Evolutionary conservation across 2,113 vertebrate genomes (phyloP), one percentile per base, ranked within the genome.

Genomic region (Terrapene triunguis): DNA sequence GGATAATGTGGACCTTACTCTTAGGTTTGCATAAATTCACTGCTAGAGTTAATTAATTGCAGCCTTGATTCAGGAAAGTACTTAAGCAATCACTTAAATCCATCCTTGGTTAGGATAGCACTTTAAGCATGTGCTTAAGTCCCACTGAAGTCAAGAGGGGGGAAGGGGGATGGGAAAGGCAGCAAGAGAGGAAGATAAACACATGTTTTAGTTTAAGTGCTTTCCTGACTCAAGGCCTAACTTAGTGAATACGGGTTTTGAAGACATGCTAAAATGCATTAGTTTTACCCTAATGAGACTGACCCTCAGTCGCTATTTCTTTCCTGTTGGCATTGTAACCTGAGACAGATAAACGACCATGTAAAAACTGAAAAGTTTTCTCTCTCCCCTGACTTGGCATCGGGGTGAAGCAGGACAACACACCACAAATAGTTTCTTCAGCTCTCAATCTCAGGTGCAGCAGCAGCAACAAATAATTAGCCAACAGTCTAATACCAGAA

Each of bases 331-430:
- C 80, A 35, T 51, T 62, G 51, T 86, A 91, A 83, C 27, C 6
- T 22, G 69, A 38, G 35, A 88, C 59, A 89, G 80, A 93, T 84
- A 93, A 88, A 96, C 89, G 92, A 48, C 24, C 81, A 79, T 25
- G 44, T 84, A 79, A 89, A 86, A 89, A 94, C 89, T 51, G 90
- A 94, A 96, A 86, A 53, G 89, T 21, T 93, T 93, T 82, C 48
- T 90, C 93, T 53, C 44, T 88, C 76, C 89, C 93, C 78, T 94
- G 62, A 82, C 86, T 74, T 85, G 92, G 89, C 79, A 92, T 88
- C 51, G 0, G 10, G 91, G 74, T 35, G 27, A 82, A 96, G 87
- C 74, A 55, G 57, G 32, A 47, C 21, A 44, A 91, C 74, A 47
- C 1, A 14, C 86, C 79, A 54, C 0, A 8, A 95, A 32, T 84